Base-by-base conservation (phyloP, 2,888 invertebrate species). In the Caprella mutica region DNA sequence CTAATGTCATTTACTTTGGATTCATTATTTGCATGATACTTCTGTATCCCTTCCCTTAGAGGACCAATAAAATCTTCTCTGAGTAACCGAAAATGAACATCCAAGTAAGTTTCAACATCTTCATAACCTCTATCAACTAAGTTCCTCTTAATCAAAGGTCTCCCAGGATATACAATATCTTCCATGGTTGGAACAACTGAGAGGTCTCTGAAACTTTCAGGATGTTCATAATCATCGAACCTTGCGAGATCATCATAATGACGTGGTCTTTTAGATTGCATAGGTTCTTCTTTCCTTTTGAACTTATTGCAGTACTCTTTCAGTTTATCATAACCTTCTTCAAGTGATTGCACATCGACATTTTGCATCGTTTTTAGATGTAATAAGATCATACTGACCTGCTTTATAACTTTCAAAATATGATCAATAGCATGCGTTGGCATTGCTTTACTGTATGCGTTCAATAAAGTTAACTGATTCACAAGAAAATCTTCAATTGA, bases 41-140 rank as follows among this genome's bases (percentile, higher is more conserved):
- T 75, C 65, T 70, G 70, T 70, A 85, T 77, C 59, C 83, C 85
- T 68, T 81, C 77, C 30, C 85, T 73, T 23, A 91, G 70, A 0
- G 89, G 85, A 19, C 77, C 76, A 30, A 86, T 77, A 69, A 84
- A 87, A 72, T 90, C 90, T 74, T 90, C 87, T 30, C 86, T 74
- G 50, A 90, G 70, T 33, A 89, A 74, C 35, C 83, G 77, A 69
- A 86, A 86, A 67, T 88, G 88, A 14, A 82, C 75, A 67, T 85
- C 84, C 24, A 91, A 73, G 69, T 91, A 91, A 67, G 86, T 81
- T 43, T 82, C 77, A 1, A 82, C 75, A 68, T 76, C 76, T 1
- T 74, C 69, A 70, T 84, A 88, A 0, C 77, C 74, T 17, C 84
- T 85, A 42, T 77, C 71, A 1, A 78, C 71, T 54, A 81, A 77